Percentiles rank a stretch among this genome's conserved stretches.
phyloP scores from a whole-genome alignment of 2,888 invertebrate genomes.

The Synergus umbraculus region DNA sequence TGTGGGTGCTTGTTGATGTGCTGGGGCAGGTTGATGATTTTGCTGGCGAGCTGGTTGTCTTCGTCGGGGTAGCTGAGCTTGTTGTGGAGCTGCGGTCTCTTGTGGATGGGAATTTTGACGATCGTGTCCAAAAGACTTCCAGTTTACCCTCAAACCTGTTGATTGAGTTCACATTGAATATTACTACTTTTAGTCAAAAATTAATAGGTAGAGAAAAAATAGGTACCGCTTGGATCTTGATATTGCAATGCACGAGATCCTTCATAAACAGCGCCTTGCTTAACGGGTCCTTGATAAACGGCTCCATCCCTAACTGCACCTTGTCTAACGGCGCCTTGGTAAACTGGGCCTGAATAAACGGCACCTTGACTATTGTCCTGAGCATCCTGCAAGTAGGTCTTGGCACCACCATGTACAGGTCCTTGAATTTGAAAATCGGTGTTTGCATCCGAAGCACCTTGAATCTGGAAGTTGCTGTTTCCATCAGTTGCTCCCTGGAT shows the following conservation, averaged over 20 bases:
- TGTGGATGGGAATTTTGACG: slow-evolving; percentile 55
- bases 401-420: slow-evolving; percentile 65
- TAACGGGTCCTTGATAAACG: slow-evolving; percentile 44
- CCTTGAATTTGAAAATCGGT: slow-evolving; percentile 71
- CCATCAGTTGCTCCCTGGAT: slow-evolving; percentile 67
- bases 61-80: slow-evolving; percentile 43
- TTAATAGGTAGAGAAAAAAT: background rate
- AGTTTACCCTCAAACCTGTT: slow-evolving; percentile 71
- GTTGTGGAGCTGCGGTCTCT: slow-evolving; percentile 39
- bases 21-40: slow-evolving; percentile 47
- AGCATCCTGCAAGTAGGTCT: slow-evolving; percentile 61
- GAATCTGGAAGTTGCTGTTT: slow-evolving; percentile 67
- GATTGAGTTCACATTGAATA: background rate
- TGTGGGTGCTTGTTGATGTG: slow-evolving; percentile 47
- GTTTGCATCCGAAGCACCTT: slow-evolving; percentile 70
- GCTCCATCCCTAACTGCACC: slow-evolving; percentile 12
- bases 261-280: slow-evolving; percentile 52
- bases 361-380: slow-evolving; percentile 61
- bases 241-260: slow-evolving; percentile 67
- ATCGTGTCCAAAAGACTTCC: slow-evolving; percentile 69
- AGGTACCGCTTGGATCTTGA: slow-evolving; percentile 70
- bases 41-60: slow-evolving; percentile 52
- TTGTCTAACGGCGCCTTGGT: too few relatives aligned
- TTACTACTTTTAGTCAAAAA: background rate
- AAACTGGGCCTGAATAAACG: slow-evolving; percentile 44